Evolutionary conservation across 53 echinoderm and acorn worm genomes (phyloP).

Genomic region (Echinarachnius parma): DNA sequence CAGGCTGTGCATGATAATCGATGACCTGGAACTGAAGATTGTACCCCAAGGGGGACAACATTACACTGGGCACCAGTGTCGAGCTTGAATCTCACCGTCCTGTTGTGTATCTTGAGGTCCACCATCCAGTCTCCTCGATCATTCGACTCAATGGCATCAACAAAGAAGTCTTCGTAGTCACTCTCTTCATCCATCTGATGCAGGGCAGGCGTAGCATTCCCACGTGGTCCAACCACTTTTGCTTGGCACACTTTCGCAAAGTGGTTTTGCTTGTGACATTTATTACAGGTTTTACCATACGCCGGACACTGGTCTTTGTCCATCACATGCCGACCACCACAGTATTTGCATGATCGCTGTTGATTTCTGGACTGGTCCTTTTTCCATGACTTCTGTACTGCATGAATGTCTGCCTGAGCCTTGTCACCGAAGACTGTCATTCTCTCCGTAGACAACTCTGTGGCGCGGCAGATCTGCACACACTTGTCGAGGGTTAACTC

Average conservation of each 20-base stretch:
- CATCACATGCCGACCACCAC: conserved; percentile 10
- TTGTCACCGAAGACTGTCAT: conserved; percentile 19
- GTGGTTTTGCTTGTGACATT: no score
- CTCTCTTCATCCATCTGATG: neutral
- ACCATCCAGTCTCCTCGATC: neutral
- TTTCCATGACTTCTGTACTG: neutral
- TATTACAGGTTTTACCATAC: no score
- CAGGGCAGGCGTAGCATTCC: neutral
- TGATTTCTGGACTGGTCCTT: neutral
- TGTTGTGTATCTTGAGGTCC: neutral
- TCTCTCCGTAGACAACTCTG: conserved; percentile 4
- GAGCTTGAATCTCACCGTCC: conserved; percentile 15
- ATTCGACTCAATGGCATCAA: conserved; percentile 1
- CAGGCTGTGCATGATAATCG: conserved; percentile 7
- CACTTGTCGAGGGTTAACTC: no score
- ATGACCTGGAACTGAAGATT: conserved; percentile 15
- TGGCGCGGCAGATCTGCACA: neutral
- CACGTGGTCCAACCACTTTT: neutral
- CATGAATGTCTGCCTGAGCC: conserved; percentile 9
- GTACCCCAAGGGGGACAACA: neutral
- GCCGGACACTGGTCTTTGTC: neutral
- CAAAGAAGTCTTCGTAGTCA: neutral
- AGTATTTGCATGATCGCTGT: conserved; percentile 8
- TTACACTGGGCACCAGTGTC: conserved; percentile 24
- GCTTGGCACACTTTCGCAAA: no score